phyloP scores from a whole-genome alignment of 1,140 invertebrate genomes.

The Panulirus ornatus region DNA sequence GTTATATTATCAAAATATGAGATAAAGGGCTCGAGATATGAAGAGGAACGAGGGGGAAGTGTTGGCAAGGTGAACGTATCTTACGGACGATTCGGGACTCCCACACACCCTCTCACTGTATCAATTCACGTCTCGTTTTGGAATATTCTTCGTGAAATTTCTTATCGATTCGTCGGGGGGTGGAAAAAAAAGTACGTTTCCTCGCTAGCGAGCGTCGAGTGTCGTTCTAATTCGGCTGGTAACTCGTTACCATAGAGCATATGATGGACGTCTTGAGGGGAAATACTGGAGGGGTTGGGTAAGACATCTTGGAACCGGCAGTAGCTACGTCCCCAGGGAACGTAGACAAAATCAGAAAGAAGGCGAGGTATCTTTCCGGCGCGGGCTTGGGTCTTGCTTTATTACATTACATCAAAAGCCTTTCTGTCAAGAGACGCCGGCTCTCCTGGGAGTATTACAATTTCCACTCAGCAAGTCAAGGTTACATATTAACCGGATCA shows the following conservation, averaged over 20 bases:
- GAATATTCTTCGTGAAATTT: slow-evolving; percentile 46
- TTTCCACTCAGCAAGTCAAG: slow-evolving; percentile 63
- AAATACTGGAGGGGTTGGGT: too few relatives aligned
- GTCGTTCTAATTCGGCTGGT: too few relatives aligned
- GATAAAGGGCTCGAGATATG: background rate
- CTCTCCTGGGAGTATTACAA: slow-evolving; percentile 59
- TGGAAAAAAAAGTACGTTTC: background rate
- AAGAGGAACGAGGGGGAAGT: background rate
- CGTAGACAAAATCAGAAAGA: background rate
- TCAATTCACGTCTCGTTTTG: slow-evolving; percentile 56
- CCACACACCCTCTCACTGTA: slow-evolving; percentile 50
- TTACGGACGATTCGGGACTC: background rate
- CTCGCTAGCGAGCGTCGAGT: background rate
- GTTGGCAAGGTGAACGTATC: background rate
- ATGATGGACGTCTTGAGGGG: too few relatives aligned
- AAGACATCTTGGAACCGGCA: too few relatives aligned
- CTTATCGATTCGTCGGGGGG: slow-evolving; percentile 46
- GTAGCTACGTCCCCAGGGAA: too few relatives aligned
- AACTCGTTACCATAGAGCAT: too few relatives aligned
- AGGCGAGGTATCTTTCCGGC: background rate
- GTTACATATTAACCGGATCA: slow-evolving; percentile 62
- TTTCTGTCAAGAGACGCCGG: background rate
- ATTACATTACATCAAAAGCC: slow-evolving; percentile 48
- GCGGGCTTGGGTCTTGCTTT: background rate
- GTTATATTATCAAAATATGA: too few relatives aligned